phyloP scores from a whole-genome alignment of 2,797 vertebrate genomes.

The Anomalospiza imberbis region DNA sequence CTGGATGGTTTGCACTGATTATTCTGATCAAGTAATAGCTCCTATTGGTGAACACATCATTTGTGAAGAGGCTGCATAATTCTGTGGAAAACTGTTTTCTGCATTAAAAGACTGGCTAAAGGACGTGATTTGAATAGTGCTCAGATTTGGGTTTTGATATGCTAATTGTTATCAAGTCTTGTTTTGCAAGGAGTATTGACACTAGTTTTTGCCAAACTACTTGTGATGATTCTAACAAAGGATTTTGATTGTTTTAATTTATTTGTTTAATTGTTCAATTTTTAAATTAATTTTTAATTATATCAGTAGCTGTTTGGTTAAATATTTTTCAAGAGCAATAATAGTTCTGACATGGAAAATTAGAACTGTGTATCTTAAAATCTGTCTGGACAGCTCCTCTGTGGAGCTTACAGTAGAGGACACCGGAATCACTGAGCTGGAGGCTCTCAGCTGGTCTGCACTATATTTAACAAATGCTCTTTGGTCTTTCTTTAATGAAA shows the following conservation, averaged over 20 bases:
- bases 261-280: neutral
- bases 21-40: conserved; percentile 3
- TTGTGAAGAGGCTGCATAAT: conserved; percentile 31
- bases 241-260: neutral
- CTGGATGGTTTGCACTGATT: neutral
- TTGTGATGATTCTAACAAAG: neutral
- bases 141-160: conserved; percentile 3
- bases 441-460: neutral
- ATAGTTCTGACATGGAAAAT: neutral
- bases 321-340: neutral
- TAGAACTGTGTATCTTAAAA: neutral
- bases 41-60: neutral
- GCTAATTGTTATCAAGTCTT: conserved; percentile 15
- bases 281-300: neutral
- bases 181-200: neutral
- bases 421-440: neutral
- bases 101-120: neutral
- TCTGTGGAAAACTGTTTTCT: neutral
- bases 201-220: neutral
- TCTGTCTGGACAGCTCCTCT: neutral
- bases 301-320: neutral
- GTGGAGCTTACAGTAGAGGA: neutral
- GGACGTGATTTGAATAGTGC: conserved; percentile 20
- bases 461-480: neutral
- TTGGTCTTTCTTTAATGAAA: conserved; percentile 30